A percentile compares a stretch with the other conserved stretches of the same genome.
Conservation (phyloP, 2,797 vertebrate species). For the Spatula versicolor region DNA sequence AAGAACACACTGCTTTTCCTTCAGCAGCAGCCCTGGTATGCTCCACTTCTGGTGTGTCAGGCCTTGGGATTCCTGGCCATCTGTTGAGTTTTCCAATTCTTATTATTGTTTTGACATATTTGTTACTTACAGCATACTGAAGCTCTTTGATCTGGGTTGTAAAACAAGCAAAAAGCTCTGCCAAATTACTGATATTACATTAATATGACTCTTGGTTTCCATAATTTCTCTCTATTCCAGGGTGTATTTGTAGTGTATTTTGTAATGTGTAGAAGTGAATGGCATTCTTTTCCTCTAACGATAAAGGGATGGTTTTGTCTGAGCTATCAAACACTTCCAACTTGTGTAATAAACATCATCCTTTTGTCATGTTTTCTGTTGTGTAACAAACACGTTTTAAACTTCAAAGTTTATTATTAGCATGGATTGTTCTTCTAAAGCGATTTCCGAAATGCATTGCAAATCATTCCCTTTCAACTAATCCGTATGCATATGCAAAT, state of each 20-base stretch:
- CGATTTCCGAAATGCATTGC: background rate
- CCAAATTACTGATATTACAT: background rate
- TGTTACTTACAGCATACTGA: background rate
- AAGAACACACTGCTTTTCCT: background rate
- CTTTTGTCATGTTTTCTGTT: constrained; percentile 26
- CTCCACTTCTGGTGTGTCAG: rapidly evolving
- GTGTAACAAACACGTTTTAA: constrained; percentile 2
- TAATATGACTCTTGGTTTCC: background rate
- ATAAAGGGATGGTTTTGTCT: background rate
- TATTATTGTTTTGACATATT: background rate
- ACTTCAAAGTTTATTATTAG: constrained; percentile 49
- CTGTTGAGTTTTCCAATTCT: background rate
- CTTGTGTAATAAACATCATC: constrained; percentile 48
- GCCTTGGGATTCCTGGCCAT: background rate
- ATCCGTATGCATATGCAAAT: constrained; percentile 49
- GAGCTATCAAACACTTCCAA: constrained; percentile 2
- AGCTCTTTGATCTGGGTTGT: background rate
- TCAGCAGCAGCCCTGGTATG: rapidly evolving
- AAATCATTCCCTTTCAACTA: constrained; percentile 9
- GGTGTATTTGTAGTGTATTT: background rate
- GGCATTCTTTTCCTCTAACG: background rate
- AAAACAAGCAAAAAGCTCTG: background rate
- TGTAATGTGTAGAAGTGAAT: background rate
- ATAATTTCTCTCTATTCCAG: background rate
- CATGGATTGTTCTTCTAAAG: constrained; percentile 42